A percentile compares a stretch with the other conserved stretches of the same genome.
Conservation (phyloP, 2,888 invertebrate genomes). For the Erebia epiphron region DNA sequence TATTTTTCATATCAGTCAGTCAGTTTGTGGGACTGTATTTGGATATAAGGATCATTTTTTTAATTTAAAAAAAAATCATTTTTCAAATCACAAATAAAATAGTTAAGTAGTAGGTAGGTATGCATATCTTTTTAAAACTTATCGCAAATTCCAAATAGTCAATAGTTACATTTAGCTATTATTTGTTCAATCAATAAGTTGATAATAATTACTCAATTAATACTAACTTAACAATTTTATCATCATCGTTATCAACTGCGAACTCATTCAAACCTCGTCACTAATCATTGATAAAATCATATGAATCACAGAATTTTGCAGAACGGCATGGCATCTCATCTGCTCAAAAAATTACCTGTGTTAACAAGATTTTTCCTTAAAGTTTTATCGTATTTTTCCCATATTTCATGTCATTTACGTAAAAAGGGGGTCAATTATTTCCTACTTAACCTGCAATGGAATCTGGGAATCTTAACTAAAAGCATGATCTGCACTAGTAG, state of each 20-base stretch:
- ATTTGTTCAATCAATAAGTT: not conserved
- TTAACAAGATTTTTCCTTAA: not conserved
- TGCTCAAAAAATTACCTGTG: not conserved
- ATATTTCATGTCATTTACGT: slow-evolving; percentile 1
- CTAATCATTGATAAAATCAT: slow-evolving; percentile 9
- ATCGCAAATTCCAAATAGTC: not conserved
- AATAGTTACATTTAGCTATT: not conserved
- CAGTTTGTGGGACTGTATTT: too few relatives aligned
- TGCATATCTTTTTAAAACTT: not conserved
- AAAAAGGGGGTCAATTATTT: too few relatives aligned
- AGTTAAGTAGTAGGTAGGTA: not conserved
- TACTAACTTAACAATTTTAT: too few relatives aligned
- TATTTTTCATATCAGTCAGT: too few relatives aligned
- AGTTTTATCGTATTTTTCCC: not conserved
- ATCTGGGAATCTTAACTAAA: not conserved
- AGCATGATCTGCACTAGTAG: not conserved
- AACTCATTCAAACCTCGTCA: not conserved
- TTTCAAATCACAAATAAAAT: not conserved
- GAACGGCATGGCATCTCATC: not conserved
- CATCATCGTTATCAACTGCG: not conserved
- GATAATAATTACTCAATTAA: too few relatives aligned
- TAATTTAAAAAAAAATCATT: not conserved
- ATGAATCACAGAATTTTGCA: slow-evolving; percentile 1
- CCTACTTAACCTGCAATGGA: not conserved
- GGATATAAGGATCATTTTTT: too few relatives aligned